Conservation (phyloP, 2,888 invertebrate genomes). For the Leucoma salicis region DNA sequence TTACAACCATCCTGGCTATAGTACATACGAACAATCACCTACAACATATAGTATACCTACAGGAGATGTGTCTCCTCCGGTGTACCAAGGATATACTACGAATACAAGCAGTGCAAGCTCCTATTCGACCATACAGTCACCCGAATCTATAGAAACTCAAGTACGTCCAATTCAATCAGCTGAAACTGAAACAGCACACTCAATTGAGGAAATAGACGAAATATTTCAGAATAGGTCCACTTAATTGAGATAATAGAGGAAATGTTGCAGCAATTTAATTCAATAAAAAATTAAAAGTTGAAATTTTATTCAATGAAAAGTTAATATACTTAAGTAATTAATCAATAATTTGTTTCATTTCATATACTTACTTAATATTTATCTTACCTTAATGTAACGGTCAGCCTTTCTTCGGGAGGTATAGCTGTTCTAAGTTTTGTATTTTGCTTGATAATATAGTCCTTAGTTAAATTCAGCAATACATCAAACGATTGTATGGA, state of each 20-base stretch:
- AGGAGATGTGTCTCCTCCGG: conserved; percentile 8
- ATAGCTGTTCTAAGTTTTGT: conserved; percentile 15
- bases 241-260: too few species aligned
- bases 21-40: conserved; percentile 15
- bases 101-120: conserved; percentile 14
- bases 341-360: conserved; percentile 15
- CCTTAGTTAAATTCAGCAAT: conserved; percentile 19
- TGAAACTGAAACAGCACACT: conserved; percentile 21
- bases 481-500: conserved; percentile 20
- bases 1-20: conserved; percentile 6
- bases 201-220: conserved; percentile 17
- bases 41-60: conserved; percentile 12
- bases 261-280: not conserved
- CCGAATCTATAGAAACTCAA: conserved; percentile 8
- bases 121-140: conserved; percentile 20
- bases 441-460: conserved; percentile 16
- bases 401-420: conserved; percentile 19
- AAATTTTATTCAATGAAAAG: conserved; percentile 3
- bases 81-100: conserved; percentile 18
- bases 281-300: conserved; percentile 5
- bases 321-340: too few species aligned
- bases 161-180: conserved; percentile 10
- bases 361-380: conserved; percentile 9
- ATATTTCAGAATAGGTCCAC: conserved; percentile 16
- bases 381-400: conserved; percentile 14